These are phyloP conservation scores for Danio albolineatus DNA, from an alignment of 2,797 vertebrate genomes.

Conservation along the genomic window DNA sequence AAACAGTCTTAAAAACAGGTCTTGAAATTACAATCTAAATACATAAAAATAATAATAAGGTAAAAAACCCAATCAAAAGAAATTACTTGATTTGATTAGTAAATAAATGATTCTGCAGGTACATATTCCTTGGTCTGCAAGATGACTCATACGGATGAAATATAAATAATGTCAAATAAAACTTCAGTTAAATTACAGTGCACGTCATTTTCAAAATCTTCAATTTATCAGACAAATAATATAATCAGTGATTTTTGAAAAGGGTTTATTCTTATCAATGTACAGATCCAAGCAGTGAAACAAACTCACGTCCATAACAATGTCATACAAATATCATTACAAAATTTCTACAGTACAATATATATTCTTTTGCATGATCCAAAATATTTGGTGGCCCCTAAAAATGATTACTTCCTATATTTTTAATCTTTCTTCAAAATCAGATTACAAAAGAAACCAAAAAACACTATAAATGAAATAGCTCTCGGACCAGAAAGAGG, in stretches of 20 bases:
- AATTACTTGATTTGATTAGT: not conserved
- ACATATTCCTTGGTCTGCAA: not conserved
- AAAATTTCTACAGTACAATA: conserved; percentile 99
- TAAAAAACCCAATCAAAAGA: not conserved
- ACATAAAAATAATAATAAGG: too few relatives aligned
- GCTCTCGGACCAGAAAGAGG: conserved; percentile 79
- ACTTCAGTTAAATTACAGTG: not conserved
- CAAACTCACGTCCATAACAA: conserved; percentile 95
- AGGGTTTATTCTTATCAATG: conserved; percentile 96
- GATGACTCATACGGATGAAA: not conserved
- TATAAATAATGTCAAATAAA: not conserved
- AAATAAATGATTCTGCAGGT: not conserved
- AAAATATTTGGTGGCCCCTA: conserved; percentile 99
- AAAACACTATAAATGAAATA: conserved; percentile 90
- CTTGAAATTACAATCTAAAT: too few relatives aligned
- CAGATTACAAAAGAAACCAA: conserved; percentile 94
- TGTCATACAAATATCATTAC: conserved; percentile 99
- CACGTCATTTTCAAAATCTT: not conserved
- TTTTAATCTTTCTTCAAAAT: conserved; percentile 84
- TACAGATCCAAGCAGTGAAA: conserved; percentile 99
- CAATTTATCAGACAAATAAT: not conserved
- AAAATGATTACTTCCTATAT: conserved; percentile 75
- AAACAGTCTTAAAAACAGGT: too few relatives aligned
- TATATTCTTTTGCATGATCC: conserved; percentile 99
- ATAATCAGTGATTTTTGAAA: conserved; percentile 83